Base-by-base conservation (phyloP, 2,797 vertebrate genomes). In the Mareca strepera region DNA sequence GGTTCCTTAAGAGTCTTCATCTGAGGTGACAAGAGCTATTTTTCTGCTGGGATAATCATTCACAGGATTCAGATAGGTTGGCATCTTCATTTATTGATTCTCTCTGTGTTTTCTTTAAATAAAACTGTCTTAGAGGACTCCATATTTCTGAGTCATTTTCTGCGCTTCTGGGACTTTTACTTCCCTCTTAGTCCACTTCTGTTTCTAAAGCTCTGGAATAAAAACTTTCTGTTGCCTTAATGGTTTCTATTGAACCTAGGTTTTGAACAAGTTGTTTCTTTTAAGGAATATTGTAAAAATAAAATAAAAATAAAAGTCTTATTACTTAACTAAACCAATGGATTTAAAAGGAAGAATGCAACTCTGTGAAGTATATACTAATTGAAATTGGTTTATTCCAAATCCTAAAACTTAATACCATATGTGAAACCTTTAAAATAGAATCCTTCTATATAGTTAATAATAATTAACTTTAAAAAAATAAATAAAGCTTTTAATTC, bases 21-120 rank as follows among this genome's bases (percentile, higher is more conserved):
- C 26, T 50, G 26, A 82, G 17, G 22, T 74, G 59, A 48, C 9
- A 84, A 83, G 50, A 89, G 15, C 11, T 84, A 37, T 64, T 23
- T 59, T 93, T 81, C 62, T 78, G 26, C n/a, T 70, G 39, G 20
- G 53, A 88, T 73, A 94, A 94, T 48, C 31, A 80, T 90, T 83
- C 15, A 10, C 48, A 64, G 23, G 44, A 81, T 60, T 88, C 26
- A 70, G n/a, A 56, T 29, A 75, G 35, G 17, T 44, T 39, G 37
- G 31, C 41, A 84, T 77, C 43, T 77, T 82, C 21, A 62, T 95
- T 78, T 66, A 64, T 12, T 53, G 48, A 70, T 70, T 70, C 28
- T 28, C 22, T 37, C 37, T 12, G 33, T 29, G 17, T 60, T 87
- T 91, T 79, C 26, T 85, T 89, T 64, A 89, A 82, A 64, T 52